These are phyloP conservation scores for Caretta caretta DNA, from an alignment of 2,113 vertebrate genomes.

Conservation along the genomic window DNA sequence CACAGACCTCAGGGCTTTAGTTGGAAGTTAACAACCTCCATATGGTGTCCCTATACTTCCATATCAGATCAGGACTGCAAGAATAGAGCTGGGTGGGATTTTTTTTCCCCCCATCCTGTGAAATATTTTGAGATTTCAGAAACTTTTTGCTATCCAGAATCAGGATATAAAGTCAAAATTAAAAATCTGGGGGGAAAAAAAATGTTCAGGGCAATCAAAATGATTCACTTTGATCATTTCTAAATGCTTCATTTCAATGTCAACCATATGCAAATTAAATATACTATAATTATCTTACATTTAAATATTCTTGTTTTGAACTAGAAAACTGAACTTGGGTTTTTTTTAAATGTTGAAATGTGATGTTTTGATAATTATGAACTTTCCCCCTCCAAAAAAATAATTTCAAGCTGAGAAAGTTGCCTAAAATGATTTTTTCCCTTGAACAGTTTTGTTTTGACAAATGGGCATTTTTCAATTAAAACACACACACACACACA, in stretches of 20 bases:
- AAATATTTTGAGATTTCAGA: neutral
- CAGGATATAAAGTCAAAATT: neutral
- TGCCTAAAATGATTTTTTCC: neutral
- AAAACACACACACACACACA: neutral
- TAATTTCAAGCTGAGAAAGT: neutral
- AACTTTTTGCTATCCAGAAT: neutral
- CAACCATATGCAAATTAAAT: neutral
- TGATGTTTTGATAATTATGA: neutral
- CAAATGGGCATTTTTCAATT: neutral
- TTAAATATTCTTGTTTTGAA: neutral
- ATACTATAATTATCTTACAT: neutral
- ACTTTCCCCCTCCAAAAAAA: neutral
- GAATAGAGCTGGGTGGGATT: neutral
- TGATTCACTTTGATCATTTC: neutral
- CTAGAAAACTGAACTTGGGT: neutral
- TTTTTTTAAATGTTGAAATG: neutral
- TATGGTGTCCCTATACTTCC: neutral
- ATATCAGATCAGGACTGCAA: neutral
- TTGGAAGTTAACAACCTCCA: neutral
- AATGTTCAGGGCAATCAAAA: neutral
- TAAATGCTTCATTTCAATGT: neutral
- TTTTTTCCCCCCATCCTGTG: neutral
- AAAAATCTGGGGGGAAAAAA: neutral
- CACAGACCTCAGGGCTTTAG: neutral
- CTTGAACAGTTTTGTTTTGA: neutral